Evolutionary conservation across 1,140 invertebrate genomes (phyloP), one percentile per base, ranked within the genome.

Genomic region (Lepidurus packardi): DNA sequence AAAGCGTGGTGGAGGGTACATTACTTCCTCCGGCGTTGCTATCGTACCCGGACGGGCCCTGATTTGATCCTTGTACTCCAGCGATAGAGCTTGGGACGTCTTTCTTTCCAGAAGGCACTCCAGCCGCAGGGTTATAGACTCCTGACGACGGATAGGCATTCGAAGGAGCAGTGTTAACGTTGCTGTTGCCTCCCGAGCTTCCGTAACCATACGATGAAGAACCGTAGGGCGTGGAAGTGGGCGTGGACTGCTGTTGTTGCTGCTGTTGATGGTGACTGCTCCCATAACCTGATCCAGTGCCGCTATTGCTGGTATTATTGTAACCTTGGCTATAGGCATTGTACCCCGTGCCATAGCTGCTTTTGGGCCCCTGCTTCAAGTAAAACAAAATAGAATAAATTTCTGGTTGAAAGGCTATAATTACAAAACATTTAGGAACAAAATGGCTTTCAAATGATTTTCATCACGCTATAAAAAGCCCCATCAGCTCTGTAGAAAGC

Each of bases 221-320:
- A 16, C 53, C 53, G 13, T 65, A 65, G 53, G 53, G 53, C 53
- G 53, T 65, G 9, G 53, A 65, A 5, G 53, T 16, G 1, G 53
- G 16, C 16, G 53, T 65, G 7, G 53, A 65, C 16, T 13, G 13
- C 21, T 13, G 47, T 21, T 65, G 45, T 8, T 47, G 53, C 53
- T 65, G 53, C 53, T 65, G 53, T 65, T 65, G 53, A 65, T 65
- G 34, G 34, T 34, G 53, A 65, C 53, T 65, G 21, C 53, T 65
- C 21, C 53, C 53, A 65, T 65, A 65, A n/a, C 53, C 21, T 21
- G 53, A 65, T 7, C 16, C 53, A 65, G 53, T 65, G 53, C 16
- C 53, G 10, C 13, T 65, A 21, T 21, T 65, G 21, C 53, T 65
- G 16, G 53, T 11, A 16, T 16, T 65, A 21, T 21, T 65, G 53